Percentiles rank a stretch among this genome's conserved stretches.
These are phyloP conservation scores for Parelbella ahira DNA, from an alignment of 2,888 invertebrate genomes.

Conservation along the genomic window DNA sequence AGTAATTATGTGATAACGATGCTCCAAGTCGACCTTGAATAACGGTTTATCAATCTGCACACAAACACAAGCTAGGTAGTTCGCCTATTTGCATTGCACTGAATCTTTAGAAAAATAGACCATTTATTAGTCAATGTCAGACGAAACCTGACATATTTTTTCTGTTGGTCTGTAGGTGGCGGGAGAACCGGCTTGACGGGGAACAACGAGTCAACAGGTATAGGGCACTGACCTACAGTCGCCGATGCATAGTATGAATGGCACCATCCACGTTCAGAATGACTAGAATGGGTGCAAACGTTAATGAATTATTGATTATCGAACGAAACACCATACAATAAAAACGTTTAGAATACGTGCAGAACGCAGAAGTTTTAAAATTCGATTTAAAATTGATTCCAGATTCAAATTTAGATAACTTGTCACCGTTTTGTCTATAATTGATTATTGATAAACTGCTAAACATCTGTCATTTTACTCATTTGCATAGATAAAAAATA, in stretches of 20 bases:
- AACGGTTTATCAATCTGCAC: constrained; percentile 22
- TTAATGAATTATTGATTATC: constrained; percentile 43
- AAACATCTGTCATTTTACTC: too few species aligned
- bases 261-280: constrained; percentile 48
- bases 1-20: constrained; percentile 21
- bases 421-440: too few species aligned
- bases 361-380: too few species aligned
- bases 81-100: constrained; percentile 5
- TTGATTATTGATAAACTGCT: too few species aligned
- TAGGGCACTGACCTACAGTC: constrained; percentile 75
- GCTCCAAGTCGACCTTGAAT: constrained; percentile 14
- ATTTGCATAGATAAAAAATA: constrained; percentile 4
- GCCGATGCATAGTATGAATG: constrained; percentile 63
- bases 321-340: constrained; percentile 26
- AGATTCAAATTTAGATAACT: too few species aligned
- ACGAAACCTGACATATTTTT: constrained; percentile 49
- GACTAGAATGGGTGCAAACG: constrained; percentile 33
- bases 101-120: constrained; percentile 9
- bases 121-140: constrained; percentile 36
- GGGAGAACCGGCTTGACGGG: constrained; percentile 67
- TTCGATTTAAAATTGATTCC: too few species aligned
- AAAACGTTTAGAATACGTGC: constrained; percentile 9
- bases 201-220: constrained; percentile 66
- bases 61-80: constrained; percentile 21
- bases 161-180: constrained; percentile 39